Percentiles rank a stretch among this genome's conserved stretches.
Evolutionary conservation across 2,888 invertebrate species (phyloP).

Genomic region (Dastarcus helophoroides): DNA sequence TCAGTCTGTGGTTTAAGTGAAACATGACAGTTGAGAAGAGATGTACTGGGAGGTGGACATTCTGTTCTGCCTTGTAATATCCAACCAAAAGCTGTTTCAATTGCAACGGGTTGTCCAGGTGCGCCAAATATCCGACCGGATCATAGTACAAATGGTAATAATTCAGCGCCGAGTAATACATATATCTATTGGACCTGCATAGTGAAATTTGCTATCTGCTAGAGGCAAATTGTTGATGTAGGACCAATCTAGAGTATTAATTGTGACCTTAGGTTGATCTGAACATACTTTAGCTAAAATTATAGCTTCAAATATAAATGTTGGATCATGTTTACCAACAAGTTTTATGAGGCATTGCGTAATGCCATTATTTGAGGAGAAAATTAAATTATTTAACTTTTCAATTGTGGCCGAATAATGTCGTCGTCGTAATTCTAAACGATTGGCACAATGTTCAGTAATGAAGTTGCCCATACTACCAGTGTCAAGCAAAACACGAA

Average conservation of each 20-base stretch:
- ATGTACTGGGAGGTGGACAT: too few relatives aligned
- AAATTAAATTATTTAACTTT: too few relatives aligned
- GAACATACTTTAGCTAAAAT: conserved; percentile 4
- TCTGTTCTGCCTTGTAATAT: too few relatives aligned
- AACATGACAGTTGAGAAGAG: too few relatives aligned
- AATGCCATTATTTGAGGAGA: too few relatives aligned
- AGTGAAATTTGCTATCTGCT: conserved; percentile 3
- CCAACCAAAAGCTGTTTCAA: conserved; percentile 5
- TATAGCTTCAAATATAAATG: conserved; percentile 4
- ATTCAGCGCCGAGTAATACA: conserved; percentile 5
- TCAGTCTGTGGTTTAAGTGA: conserved; percentile 4
- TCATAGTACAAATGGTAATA: conserved; percentile 2
- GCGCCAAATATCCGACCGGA: conserved; percentile 1
- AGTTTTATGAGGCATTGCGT: conserved; percentile 2
- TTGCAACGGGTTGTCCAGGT: neutral
- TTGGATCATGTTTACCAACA: conserved; percentile 4
- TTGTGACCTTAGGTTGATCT: conserved; percentile 2
- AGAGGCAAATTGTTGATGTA: conserved; percentile 2
- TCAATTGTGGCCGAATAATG: too few relatives aligned
- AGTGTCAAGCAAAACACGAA: too few relatives aligned
- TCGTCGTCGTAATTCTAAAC: too few relatives aligned
- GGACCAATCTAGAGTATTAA: conserved; percentile 2
- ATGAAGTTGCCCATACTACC: too few relatives aligned
- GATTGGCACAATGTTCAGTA: too few relatives aligned
- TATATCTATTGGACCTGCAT: conserved; percentile 5